These are phyloP conservation scores for Plemyria rubiginata DNA, from an alignment of 2,888 invertebrate genomes.

Conservation along the genomic window DNA sequence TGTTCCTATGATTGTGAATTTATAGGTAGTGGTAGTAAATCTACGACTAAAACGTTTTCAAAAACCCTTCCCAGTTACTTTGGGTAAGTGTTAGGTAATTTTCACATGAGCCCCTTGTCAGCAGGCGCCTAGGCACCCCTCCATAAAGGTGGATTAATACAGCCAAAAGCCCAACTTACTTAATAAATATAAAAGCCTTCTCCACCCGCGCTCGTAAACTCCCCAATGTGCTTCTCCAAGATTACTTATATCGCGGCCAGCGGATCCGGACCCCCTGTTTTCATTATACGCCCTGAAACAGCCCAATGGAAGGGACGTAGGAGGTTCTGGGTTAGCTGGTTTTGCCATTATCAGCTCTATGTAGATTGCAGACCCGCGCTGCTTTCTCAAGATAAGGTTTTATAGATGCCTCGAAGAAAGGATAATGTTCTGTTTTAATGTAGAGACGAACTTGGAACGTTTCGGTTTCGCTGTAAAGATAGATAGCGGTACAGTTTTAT, in stretches of 20 bases:
- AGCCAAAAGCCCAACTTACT: slow-evolving; percentile 85
- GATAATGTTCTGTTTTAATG: slow-evolving; percentile 82
- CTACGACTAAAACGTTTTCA: not conserved
- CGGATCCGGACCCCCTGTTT: slow-evolving; percentile 61
- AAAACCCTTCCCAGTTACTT: slow-evolving; percentile 8
- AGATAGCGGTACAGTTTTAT: slow-evolving; percentile 54
- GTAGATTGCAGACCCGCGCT: slow-evolving; percentile 81
- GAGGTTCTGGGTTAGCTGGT: slow-evolving; percentile 59
- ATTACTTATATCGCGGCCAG: slow-evolving; percentile 79
- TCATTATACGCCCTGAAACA: slow-evolving; percentile 61
- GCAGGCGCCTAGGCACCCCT: slow-evolving; percentile 73
- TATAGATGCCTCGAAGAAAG: slow-evolving; percentile 77
- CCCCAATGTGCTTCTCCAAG: slow-evolving; percentile 80
- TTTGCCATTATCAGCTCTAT: slow-evolving; percentile 81
- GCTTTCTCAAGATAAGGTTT: slow-evolving; percentile 82
- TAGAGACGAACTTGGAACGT: slow-evolving; percentile 65
- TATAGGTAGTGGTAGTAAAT: no score
- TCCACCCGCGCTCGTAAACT: slow-evolving; percentile 79
- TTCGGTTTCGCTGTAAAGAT: slow-evolving; percentile 68
- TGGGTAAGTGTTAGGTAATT: slow-evolving; percentile 33
- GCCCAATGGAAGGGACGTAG: slow-evolving; percentile 50
- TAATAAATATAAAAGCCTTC: slow-evolving; percentile 86
- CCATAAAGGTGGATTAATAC: slow-evolving; percentile 84
- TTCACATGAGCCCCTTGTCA: slow-evolving; percentile 44
- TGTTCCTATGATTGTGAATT: not conserved